Evolutionary conservation across 2,797 vertebrate species (phyloP).

Genomic region (Rhynchonycteris naso): DNA sequence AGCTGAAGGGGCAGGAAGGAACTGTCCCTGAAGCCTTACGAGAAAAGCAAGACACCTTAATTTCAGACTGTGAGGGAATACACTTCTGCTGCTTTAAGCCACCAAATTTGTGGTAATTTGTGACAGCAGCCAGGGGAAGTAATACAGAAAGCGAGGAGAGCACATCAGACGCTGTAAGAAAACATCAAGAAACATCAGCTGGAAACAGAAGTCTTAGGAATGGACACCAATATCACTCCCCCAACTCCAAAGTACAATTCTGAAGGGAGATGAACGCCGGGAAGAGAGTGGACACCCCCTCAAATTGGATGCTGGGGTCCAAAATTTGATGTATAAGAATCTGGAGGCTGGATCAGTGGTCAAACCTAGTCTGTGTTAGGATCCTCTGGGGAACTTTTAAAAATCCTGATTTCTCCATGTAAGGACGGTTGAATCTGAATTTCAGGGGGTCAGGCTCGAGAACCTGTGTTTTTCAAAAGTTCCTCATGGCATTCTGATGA

Average conservation of each 20-base stretch:
- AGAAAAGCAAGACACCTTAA: not conserved
- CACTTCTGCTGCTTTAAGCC: not conserved
- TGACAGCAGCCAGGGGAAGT: not conserved
- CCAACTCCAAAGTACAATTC: not conserved
- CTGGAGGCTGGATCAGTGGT: not conserved
- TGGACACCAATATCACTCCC: not conserved
- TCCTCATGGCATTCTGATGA: not conserved
- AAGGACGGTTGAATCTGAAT: slow-evolving; percentile 10
- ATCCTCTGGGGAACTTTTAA: not conserved
- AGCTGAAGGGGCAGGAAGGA: not conserved
- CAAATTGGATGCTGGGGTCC: not conserved
- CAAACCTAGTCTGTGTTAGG: not conserved
- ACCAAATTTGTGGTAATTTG: not conserved
- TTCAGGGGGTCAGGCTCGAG: not conserved
- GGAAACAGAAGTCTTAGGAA: not conserved
- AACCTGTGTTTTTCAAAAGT: slow-evolving; percentile 17
- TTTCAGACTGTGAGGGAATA: not conserved
- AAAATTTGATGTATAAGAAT: not conserved
- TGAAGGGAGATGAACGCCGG: not conserved
- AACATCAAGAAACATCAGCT: not conserved
- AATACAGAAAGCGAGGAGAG: not conserved
- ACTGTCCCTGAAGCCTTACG: not conserved
- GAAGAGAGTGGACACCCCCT: not conserved
- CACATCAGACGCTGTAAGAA: not conserved
- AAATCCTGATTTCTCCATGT: not conserved